Evolutionary conservation across 2,113 vertebrate genomes (phyloP).

Genomic region (Ploceus nigricollis): DNA sequence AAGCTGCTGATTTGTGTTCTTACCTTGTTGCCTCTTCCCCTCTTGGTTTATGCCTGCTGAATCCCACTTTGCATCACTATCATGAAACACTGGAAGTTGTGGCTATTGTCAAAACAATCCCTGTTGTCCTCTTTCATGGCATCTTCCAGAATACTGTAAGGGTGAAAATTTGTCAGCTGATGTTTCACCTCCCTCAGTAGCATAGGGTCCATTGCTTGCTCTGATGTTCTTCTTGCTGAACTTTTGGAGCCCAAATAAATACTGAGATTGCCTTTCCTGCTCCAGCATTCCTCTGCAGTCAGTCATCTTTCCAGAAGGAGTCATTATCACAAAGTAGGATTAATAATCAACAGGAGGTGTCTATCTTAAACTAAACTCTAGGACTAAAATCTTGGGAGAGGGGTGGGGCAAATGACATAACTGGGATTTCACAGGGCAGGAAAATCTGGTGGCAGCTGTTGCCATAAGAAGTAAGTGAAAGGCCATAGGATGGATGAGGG

Average conservation of each 20-base stretch:
- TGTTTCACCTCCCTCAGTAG: background rate
- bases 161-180: too few species aligned
- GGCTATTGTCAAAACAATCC: background rate
- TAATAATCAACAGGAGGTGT: background rate
- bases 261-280: background rate
- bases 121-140: background rate
- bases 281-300: background rate
- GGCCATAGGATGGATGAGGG: background rate
- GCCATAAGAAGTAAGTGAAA: background rate
- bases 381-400: background rate
- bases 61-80: background rate
- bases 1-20: background rate
- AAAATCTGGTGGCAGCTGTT: background rate
- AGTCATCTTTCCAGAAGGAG: background rate
- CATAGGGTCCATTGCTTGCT: background rate
- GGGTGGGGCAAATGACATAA: background rate
- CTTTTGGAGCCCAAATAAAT: background rate
- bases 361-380: background rate
- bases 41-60: background rate
- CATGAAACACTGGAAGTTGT: background rate
- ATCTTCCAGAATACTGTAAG: background rate
- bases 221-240: background rate
- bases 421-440: background rate
- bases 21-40: background rate
- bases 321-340: background rate